phyloP scores from a whole-genome alignment of 2,797 vertebrate species.

The Acipenser oxyrinchus region DNA sequence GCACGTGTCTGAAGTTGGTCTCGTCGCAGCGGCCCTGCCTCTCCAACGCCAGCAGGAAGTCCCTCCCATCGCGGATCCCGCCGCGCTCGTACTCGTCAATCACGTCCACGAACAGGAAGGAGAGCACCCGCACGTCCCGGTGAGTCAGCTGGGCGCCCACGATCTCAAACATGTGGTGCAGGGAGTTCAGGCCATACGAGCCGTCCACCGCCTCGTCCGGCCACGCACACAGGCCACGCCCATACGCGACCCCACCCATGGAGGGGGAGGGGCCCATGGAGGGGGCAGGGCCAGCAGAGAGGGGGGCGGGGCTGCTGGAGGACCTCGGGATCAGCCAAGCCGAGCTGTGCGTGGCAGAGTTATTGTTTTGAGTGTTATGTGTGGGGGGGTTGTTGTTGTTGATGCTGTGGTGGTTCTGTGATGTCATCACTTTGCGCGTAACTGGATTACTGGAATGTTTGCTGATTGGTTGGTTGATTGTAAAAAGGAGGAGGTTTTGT shows the following conservation, averaged over 20 bases:
- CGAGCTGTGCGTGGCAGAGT: too few relatives aligned
- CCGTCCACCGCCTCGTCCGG: slow-evolving; percentile 77
- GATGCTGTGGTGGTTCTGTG: slow-evolving; percentile 46
- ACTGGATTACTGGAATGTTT: too few relatives aligned
- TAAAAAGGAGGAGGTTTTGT: too few relatives aligned
- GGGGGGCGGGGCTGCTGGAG: too few relatives aligned
- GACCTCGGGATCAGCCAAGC: too few relatives aligned
- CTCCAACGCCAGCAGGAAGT: slow-evolving; percentile 86
- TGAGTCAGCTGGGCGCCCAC: slow-evolving; percentile 93
- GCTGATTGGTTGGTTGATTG: too few relatives aligned
- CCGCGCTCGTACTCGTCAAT: slow-evolving; percentile 90
- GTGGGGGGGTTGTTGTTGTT: slow-evolving; percentile 48
- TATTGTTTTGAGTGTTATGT: slow-evolving; percentile 18
- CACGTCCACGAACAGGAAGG: slow-evolving; percentile 93
- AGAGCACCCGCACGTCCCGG: slow-evolving; percentile 82
- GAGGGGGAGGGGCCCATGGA: slow-evolving; percentile 21
- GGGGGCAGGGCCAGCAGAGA: slow-evolving; percentile 1
- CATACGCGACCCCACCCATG: slow-evolving; percentile 38
- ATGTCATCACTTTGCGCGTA: slow-evolving; percentile 56
- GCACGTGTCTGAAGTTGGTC: slow-evolving; percentile 87
- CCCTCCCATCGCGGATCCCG: slow-evolving; percentile 80
- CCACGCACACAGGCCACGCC: slow-evolving; percentile 47
- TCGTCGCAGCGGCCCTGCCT: slow-evolving; percentile 91
- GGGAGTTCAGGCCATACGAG: slow-evolving; percentile 84
- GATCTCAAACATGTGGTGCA: slow-evolving; percentile 93